Evolutionary conservation across 2,113 vertebrate genomes (phyloP), one percentile per base, ranked within the genome.

Genomic region (Nothocercus nigrocapillus): DNA sequence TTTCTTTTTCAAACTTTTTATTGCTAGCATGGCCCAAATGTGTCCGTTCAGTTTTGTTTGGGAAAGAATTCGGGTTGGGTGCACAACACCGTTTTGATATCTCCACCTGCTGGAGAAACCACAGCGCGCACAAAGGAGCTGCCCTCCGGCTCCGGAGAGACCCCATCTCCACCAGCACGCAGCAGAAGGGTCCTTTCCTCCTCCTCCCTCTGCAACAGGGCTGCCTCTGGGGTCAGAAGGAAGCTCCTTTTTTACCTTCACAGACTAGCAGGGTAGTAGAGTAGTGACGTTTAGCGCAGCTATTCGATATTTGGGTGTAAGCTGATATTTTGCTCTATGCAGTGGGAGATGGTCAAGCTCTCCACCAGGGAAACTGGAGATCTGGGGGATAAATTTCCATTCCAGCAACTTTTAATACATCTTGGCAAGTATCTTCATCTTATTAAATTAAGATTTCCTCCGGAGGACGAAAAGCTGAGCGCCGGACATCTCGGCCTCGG

Each of bases 81-180:
- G 5, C 89, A 27, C 94, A 64, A 58, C 27, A 19, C 72, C 30
- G 76, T 63, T 89, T 94, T 51, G 61, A 58, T 66, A 79, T 91
- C 85, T 93, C 85, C 92, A 88, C 83, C 77, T 85, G 90, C 95
- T 94, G 94, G 91, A 91, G 63, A 77, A 88, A 91, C 18, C 82
- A 49, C 74, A 40, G 17, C 47, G 27, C 40, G 14, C 53, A 21
- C 28, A 69, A 73, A 40, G 47, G 22, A 62, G 62, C 13, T 4
- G 38, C 61, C 22, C 25, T 12, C 42, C 1, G 0, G n/a, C 76
- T 83, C 19, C 30, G 3, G 22, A 28, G 82, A 56, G 83, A 28
- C 13, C 7, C 9, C 11, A 2, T 8, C 49, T 11, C 7, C 21
- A 63, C 36, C 1, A 2, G 30, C 72, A 24, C 45, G 28, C 49